Percentiles rank a stretch among this genome's conserved stretches.
These are phyloP conservation scores for Phoeniculus purpureus DNA, from an alignment of 2,797 vertebrate genomes.

Conservation along the genomic window DNA sequence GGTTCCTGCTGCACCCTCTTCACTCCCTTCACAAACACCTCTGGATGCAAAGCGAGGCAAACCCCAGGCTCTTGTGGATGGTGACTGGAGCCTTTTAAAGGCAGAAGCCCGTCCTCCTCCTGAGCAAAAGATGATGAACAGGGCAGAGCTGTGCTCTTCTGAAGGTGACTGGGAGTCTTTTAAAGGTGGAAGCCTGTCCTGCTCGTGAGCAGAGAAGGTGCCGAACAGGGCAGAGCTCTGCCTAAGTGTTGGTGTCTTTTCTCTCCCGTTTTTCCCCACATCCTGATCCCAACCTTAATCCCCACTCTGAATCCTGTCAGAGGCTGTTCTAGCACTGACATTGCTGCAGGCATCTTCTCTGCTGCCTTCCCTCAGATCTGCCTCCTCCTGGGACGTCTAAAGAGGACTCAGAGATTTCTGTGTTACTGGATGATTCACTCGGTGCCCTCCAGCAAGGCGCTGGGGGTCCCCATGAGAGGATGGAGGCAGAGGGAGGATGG, in stretches of 20 bases:
- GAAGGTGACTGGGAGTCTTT: neutral
- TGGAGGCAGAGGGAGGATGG: neutral
- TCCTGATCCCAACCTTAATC: slow-evolving; percentile 84
- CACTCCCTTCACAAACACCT: fast-evolving
- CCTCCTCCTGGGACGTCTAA: slow-evolving; percentile 81
- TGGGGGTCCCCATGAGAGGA: slow-evolving; percentile 47
- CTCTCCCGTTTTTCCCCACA: slow-evolving; percentile 76
- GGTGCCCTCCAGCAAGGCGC: slow-evolving; percentile 79
- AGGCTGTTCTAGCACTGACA: slow-evolving; percentile 81
- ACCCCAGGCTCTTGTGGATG: neutral
- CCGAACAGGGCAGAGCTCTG: slow-evolving; percentile 46
- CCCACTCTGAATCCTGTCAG: slow-evolving; percentile 83
- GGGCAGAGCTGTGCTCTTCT: neutral
- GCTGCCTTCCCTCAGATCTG: slow-evolving; percentile 85
- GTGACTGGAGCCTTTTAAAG: neutral
- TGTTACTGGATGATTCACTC: slow-evolving; percentile 75
- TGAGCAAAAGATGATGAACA: slow-evolving; percentile 71
- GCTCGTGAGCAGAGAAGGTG: slow-evolving; percentile 67
- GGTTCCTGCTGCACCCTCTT: fast-evolving
- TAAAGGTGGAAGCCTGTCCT: neutral
- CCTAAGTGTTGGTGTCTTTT: slow-evolving; percentile 60
- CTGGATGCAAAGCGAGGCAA: neutral
- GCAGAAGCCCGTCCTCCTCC: neutral
- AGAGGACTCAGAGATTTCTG: slow-evolving; percentile 84
- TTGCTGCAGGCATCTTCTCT: slow-evolving; percentile 85